A percentile compares a stretch with the other conserved stretches of the same genome.
These are phyloP conservation scores for Trachelus troglodyta DNA, from an alignment of 2,888 invertebrate species.

Conservation along the genomic window DNA sequence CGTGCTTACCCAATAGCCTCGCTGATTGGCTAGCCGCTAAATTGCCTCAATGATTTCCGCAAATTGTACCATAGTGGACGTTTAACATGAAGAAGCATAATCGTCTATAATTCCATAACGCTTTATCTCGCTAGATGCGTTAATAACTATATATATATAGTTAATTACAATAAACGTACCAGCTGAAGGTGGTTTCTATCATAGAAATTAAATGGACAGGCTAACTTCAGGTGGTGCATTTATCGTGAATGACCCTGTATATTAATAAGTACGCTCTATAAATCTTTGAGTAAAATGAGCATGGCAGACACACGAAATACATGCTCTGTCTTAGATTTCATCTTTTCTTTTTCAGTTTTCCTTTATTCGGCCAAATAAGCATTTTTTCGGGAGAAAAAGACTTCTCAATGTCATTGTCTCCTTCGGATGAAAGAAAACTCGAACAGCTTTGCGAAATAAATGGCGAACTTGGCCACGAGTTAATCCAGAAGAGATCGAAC, in stretches of 20 bases:
- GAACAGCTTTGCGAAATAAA: background rate
- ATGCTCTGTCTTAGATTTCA: background rate
- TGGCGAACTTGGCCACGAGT: background rate
- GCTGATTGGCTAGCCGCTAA: background rate
- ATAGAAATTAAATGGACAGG: too few relatives aligned
- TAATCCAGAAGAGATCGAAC: background rate
- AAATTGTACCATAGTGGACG: background rate
- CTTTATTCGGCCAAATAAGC: background rate
- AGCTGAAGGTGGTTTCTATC: too few relatives aligned
- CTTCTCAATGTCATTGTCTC: background rate
- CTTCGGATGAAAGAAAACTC: background rate
- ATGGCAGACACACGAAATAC: background rate
- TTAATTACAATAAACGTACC: too few relatives aligned
- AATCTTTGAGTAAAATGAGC: background rate
- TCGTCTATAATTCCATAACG: slow-evolving; percentile 26
- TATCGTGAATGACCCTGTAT: background rate
- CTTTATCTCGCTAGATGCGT: background rate
- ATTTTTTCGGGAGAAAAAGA: background rate
- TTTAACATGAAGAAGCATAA: background rate
- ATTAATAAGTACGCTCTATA: background rate
- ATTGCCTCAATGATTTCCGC: background rate
- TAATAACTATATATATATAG: background rate
- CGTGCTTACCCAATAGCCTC: background rate
- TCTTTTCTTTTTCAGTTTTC: too few relatives aligned
- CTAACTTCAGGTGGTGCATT: too few relatives aligned